These are phyloP conservation scores for Globicephala melas DNA, from an alignment of 2,113 vertebrate genomes.

Conservation along the genomic window DNA sequence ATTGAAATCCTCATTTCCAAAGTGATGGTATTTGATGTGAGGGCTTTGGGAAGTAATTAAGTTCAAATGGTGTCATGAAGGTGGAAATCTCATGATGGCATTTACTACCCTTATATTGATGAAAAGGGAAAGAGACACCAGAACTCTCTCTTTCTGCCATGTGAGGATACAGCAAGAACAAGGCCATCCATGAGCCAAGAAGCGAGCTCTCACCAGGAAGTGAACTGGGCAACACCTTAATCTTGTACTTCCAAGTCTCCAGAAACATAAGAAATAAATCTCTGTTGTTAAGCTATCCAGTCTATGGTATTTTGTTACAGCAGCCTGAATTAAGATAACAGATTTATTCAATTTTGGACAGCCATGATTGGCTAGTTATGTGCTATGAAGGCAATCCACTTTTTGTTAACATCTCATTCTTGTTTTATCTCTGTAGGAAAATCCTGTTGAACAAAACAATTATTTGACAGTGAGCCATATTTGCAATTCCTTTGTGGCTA, in stretches of 20 bases:
- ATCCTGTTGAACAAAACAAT: background rate
- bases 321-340: background rate
- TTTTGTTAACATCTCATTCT: background rate
- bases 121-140: background rate
- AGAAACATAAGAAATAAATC: background rate
- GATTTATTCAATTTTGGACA: background rate
- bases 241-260: background rate
- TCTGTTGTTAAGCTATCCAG: background rate
- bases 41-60: background rate
- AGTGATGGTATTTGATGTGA: background rate
- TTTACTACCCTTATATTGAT: rapidly evolving
- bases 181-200: background rate
- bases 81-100: background rate
- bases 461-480: background rate
- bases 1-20: background rate
- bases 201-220: background rate
- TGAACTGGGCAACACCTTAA: background rate
- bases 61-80: background rate
- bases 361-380: background rate
- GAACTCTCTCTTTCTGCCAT: background rate
- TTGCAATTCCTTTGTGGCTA: background rate
- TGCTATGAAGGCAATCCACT: background rate
- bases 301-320: background rate
- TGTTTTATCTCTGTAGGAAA: background rate
- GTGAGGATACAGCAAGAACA: background rate